phyloP scores from a whole-genome alignment of 2,797 vertebrate species.

The Antrozous pallidus region DNA sequence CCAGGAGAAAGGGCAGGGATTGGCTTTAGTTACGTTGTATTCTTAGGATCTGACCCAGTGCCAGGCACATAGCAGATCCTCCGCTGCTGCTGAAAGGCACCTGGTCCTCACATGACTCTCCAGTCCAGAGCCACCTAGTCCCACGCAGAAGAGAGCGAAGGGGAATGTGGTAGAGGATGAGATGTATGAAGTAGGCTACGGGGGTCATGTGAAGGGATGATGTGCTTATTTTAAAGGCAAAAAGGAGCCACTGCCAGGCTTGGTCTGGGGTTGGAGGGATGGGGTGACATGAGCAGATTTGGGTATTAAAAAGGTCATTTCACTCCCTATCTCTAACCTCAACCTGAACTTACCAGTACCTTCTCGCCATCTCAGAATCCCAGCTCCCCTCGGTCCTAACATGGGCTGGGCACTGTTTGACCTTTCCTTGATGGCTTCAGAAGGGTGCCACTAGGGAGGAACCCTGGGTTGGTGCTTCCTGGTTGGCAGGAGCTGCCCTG shows the following conservation, averaged over 20 bases:
- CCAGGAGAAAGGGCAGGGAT: background rate
- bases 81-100: background rate
- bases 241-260: background rate
- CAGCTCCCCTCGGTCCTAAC: background rate
- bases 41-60: background rate
- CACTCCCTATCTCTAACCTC: background rate
- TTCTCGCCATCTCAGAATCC: background rate
- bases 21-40: background rate
- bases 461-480: constrained; percentile 25
- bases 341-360: background rate
- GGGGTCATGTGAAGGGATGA: background rate
- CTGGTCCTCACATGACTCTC: background rate
- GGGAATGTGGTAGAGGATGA: background rate
- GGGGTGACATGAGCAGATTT: background rate
- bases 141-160: background rate
- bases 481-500: background rate
- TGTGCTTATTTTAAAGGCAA: background rate
- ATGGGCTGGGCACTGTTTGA: background rate
- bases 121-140: background rate
- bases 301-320: constrained; percentile 2
- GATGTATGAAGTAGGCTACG: background rate
- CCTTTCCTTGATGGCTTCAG: background rate
- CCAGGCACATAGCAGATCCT: background rate
- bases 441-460: constrained; percentile 13
- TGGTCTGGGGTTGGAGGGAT: background rate